phyloP scores from a whole-genome alignment of 1,140 invertebrate species.

The Drosophila athabasca region DNA sequence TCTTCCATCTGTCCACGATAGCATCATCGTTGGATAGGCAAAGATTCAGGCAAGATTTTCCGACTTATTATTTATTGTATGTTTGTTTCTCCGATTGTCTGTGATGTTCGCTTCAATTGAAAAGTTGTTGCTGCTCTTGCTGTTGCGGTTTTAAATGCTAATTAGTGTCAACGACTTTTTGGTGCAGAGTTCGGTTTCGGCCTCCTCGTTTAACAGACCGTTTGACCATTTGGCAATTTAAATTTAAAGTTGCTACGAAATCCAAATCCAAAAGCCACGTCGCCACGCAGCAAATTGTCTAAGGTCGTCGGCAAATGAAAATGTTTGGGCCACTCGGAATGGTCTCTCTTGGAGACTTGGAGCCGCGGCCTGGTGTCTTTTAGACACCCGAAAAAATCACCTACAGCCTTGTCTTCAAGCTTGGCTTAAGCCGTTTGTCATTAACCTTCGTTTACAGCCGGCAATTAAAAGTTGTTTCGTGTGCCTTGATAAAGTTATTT shows the following conservation, averaged over 20 bases:
- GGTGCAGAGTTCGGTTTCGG: slow-evolving; percentile 4
- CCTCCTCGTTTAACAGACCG: slow-evolving; percentile 23
- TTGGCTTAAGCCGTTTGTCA: slow-evolving; percentile 37
- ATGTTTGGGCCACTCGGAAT: slow-evolving; percentile 32
- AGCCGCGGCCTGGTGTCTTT: background rate
- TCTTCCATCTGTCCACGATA: slow-evolving; percentile 49
- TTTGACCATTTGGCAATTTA: slow-evolving; percentile 64
- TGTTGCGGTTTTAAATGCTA: slow-evolving; percentile 63
- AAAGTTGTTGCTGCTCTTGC: slow-evolving; percentile 4
- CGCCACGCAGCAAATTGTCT: slow-evolving; percentile 35
- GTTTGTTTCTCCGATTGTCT: slow-evolving; percentile 21
- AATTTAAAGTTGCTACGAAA: slow-evolving; percentile 16
- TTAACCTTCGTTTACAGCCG: slow-evolving; percentile 48
- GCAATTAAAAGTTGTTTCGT: slow-evolving; percentile 37
- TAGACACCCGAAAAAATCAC: slow-evolving; percentile 1
- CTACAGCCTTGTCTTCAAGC: background rate
- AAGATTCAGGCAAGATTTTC: slow-evolving; percentile 41
- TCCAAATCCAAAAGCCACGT: background rate
- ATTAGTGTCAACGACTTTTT: slow-evolving; percentile 76
- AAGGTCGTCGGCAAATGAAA: slow-evolving; percentile 45
- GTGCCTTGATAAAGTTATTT: slow-evolving; percentile 19
- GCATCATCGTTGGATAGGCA: slow-evolving; percentile 43
- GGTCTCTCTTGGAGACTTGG: background rate
- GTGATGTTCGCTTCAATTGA: slow-evolving; percentile 51
- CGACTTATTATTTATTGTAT: slow-evolving; percentile 68